These are phyloP conservation scores for Tachina fera DNA, from an alignment of 2,888 invertebrate species.

Conservation along the genomic window DNA sequence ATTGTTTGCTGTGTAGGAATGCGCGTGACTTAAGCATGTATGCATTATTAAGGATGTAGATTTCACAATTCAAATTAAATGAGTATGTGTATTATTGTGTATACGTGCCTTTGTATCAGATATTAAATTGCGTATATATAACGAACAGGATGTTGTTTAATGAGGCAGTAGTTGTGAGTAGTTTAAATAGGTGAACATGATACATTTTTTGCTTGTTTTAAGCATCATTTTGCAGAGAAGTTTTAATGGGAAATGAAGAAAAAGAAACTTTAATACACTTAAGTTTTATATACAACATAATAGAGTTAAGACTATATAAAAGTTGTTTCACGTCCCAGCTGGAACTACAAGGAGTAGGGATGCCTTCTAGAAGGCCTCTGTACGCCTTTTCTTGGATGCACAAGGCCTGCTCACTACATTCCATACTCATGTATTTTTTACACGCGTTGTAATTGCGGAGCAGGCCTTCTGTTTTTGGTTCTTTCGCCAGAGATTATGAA, in stretches of 20 bases:
- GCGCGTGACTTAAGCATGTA: background rate
- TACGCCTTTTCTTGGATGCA: no score
- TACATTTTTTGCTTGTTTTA: background rate
- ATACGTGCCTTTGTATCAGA: constrained; percentile 7
- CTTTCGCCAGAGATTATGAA: no score
- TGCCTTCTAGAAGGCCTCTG: no score
- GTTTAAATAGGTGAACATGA: background rate
- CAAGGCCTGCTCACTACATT: no score
- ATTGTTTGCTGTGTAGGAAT: background rate
- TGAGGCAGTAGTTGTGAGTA: constrained; percentile 20
- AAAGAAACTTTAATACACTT: background rate
- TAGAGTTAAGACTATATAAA: no score
- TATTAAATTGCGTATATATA: constrained; percentile 46
- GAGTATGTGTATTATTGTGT: constrained; percentile 7
- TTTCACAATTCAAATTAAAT: constrained; percentile 28
- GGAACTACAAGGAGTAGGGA: no score
- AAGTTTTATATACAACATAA: background rate
- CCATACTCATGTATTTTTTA: no score
- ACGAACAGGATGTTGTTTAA: constrained; percentile 49
- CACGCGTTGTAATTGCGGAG: no score
- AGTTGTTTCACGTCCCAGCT: no score
- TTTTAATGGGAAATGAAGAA: background rate
- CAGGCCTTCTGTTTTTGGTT: no score
- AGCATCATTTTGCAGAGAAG: background rate
- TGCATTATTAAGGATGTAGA: constrained; percentile 42